Evolutionary conservation across 2,113 vertebrate species (phyloP).

Genomic region (Procapra przewalskii): DNA sequence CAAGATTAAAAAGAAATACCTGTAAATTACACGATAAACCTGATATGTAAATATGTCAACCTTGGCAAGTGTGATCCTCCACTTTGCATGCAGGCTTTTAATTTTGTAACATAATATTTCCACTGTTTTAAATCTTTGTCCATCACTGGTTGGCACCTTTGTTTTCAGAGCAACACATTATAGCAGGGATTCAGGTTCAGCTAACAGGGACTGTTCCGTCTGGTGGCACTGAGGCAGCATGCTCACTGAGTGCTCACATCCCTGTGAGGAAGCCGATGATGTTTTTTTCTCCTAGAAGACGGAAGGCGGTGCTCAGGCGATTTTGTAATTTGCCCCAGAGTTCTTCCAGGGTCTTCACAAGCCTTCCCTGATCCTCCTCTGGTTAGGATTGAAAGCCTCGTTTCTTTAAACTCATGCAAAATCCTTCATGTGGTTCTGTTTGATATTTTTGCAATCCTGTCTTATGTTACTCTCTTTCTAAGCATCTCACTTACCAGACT

Average conservation of each 20-base stretch:
- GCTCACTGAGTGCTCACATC: background rate
- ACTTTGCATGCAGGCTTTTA: background rate
- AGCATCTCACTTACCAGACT: background rate
- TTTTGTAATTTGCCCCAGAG: background rate
- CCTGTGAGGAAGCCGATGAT: background rate
- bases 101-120: background rate
- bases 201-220: background rate
- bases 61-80: background rate
- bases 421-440: background rate
- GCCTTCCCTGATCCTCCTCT: background rate
- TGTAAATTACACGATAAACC: background rate
- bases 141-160: background rate
- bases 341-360: background rate
- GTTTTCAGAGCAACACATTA: background rate
- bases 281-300: background rate
- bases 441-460: background rate
- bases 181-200: background rate
- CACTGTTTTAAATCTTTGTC: background rate
- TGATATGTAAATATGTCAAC: background rate
- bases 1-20: background rate
- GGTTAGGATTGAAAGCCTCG: background rate
- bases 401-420: background rate
- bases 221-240: background rate
- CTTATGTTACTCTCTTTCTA: background rate
- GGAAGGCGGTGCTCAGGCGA: background rate